Conservation (phyloP, 1,140 invertebrate species). For the Ips nitidus region DNA sequence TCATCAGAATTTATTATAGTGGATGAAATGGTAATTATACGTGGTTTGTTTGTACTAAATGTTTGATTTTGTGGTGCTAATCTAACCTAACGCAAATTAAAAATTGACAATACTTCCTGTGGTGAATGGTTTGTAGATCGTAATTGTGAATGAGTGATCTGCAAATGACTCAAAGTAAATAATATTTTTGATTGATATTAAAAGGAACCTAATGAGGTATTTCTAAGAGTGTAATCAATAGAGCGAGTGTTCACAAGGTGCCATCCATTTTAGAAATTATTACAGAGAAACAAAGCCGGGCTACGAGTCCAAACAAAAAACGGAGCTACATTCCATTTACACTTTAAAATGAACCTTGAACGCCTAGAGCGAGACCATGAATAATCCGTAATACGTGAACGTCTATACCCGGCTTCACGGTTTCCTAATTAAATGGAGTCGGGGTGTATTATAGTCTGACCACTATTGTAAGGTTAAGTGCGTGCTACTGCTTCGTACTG, state of each 20-base stretch:
- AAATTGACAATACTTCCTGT: too few relatives aligned
- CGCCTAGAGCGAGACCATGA: conserved; percentile 13
- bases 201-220: too few relatives aligned
- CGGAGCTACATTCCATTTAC: conserved; percentile 2
- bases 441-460: conserved; percentile 2
- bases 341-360: conserved; percentile 12
- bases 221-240: too few relatives aligned
- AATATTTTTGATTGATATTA: too few relatives aligned
- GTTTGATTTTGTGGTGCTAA: too few relatives aligned
- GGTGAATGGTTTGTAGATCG: too few relatives aligned
- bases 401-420: conserved; percentile 12
- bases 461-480: not conserved
- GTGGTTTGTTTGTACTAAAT: too few relatives aligned
- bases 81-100: too few relatives aligned
- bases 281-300: not conserved
- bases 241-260: not conserved
- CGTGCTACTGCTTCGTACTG: not conserved
- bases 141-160: too few relatives aligned
- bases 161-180: too few relatives aligned
- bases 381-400: conserved; percentile 8
- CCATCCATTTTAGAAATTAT: not conserved
- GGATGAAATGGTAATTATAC: too few relatives aligned
- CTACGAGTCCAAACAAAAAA: conserved; percentile 1
- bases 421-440: conserved; percentile 10
- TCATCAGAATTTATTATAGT: too few relatives aligned